Conservation (phyloP, 2,888 invertebrate species). For the Apotomis betuletana region DNA sequence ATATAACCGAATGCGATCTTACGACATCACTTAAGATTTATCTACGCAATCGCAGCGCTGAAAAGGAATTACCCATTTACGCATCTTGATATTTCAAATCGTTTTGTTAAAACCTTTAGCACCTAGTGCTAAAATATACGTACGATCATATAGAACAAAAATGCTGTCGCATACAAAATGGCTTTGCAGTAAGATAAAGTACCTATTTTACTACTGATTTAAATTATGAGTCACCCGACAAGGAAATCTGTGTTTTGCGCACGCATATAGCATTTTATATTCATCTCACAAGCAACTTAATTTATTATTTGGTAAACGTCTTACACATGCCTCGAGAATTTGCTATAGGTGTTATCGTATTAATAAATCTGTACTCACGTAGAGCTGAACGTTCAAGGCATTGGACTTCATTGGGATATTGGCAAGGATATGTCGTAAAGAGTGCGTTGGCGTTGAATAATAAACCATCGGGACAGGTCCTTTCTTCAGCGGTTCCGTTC, state of each 20-base stretch:
- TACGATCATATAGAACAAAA: background rate
- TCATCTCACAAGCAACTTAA: conserved; percentile 24
- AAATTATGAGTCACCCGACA: conserved; percentile 18
- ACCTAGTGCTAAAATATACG: background rate
- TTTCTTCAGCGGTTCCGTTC: conserved; percentile 89
- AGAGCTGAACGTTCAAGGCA: conserved; percentile 87
- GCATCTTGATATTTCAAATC: background rate
- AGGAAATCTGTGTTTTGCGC: conserved; percentile 22
- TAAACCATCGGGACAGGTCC: conserved; percentile 92
- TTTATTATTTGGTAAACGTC: conserved; percentile 26
- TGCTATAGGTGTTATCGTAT: background rate
- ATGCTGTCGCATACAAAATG: background rate
- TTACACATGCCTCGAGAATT: conserved; percentile 17
- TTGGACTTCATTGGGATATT: conserved; percentile 92
- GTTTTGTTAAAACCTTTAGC: conserved; percentile 1
- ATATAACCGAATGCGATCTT: background rate
- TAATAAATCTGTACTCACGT: conserved; percentile 77
- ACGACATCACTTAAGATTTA: conserved; percentile 11
- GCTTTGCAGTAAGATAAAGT: conserved; percentile 18
- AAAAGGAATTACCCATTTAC: conserved; percentile 20
- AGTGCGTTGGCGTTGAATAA: conserved; percentile 89
- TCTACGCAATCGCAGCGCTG: conserved; percentile 27
- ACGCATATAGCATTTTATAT: conserved; percentile 30
- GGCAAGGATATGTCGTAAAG: conserved; percentile 89
- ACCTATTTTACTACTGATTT: conserved; percentile 9